Percentiles rank a stretch among this genome's conserved stretches.
These are phyloP conservation scores for Lasioglossum vierecki DNA, from an alignment of 2,888 invertebrate species.

Conservation along the genomic window DNA sequence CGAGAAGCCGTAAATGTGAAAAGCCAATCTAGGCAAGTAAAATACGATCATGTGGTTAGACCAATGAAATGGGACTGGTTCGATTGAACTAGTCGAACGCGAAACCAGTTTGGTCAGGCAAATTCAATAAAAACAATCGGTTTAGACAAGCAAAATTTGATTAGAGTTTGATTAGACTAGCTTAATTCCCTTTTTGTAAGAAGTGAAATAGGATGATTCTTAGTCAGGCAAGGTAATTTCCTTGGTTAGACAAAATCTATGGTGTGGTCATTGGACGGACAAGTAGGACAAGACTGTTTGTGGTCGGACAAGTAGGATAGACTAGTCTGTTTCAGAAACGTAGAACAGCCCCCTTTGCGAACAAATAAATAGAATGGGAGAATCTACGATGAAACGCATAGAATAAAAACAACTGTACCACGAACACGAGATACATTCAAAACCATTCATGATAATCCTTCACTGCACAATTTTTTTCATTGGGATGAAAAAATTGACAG, in stretches of 20 bases:
- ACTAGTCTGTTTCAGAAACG: not conserved
- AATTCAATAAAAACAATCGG: not conserved
- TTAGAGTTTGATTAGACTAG: not conserved
- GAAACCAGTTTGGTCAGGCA: not conserved
- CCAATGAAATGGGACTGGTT: not conserved
- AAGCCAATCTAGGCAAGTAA: no score
- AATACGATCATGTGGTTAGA: no score
- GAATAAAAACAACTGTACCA: no score
- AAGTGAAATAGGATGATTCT: not conserved
- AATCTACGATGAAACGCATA: not conserved
- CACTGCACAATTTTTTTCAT: no score
- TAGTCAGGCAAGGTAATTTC: not conserved
- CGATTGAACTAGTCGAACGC: not conserved
- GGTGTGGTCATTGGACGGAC: not conserved
- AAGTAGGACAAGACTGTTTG: not conserved
- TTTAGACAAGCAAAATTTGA: not conserved
- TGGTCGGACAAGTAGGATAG: not conserved
- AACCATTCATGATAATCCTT: no score
- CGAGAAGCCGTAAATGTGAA: not conserved
- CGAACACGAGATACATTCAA: no score
- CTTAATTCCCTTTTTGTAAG: not conserved
- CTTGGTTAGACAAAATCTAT: not conserved
- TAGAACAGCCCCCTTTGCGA: not conserved
- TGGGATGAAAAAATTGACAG: no score
- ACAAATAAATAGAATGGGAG: not conserved